phyloP scores from a whole-genome alignment of 2,113 vertebrate species.

The Pionites leucogaster region DNA sequence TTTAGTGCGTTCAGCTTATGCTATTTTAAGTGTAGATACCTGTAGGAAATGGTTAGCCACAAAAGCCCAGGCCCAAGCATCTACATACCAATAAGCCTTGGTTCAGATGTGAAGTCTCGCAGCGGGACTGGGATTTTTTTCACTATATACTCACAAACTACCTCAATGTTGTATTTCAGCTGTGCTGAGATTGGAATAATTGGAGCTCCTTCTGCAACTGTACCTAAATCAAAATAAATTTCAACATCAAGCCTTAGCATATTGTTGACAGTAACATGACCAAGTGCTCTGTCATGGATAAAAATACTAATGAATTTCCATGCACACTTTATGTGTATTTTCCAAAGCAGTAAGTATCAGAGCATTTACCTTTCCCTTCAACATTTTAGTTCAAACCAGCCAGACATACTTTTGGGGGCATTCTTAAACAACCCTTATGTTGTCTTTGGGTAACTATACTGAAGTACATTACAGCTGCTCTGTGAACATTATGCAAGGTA shows the following conservation, averaged over 20 bases:
- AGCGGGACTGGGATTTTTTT: constrained; percentile 97
- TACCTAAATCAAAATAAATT: constrained; percentile 76
- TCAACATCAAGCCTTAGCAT: neutral
- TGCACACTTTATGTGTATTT: neutral
- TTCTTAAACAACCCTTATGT: neutral
- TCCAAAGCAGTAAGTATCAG: neutral
- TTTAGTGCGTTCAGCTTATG: neutral
- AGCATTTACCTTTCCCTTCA: neutral
- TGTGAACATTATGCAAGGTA: neutral
- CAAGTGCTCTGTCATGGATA: neutral
- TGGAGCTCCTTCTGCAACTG: constrained; percentile 96
- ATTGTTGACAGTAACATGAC: neutral
- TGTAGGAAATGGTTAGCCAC: neutral
- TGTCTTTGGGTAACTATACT: neutral
- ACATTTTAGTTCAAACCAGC: neutral
- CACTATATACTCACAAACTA: constrained; percentile 98
- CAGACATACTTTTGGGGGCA: neutral
- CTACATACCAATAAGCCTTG: constrained; percentile 91
- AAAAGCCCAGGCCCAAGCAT: neutral
- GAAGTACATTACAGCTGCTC: neutral
- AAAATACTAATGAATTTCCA: neutral
- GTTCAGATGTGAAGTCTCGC: constrained; percentile 96
- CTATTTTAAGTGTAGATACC: neutral
- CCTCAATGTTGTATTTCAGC: constrained; percentile 98
- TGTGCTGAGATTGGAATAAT: constrained; percentile 99